Conservation (phyloP, 1,140 invertebrate species). For the Drosophila ananassae region DNA sequence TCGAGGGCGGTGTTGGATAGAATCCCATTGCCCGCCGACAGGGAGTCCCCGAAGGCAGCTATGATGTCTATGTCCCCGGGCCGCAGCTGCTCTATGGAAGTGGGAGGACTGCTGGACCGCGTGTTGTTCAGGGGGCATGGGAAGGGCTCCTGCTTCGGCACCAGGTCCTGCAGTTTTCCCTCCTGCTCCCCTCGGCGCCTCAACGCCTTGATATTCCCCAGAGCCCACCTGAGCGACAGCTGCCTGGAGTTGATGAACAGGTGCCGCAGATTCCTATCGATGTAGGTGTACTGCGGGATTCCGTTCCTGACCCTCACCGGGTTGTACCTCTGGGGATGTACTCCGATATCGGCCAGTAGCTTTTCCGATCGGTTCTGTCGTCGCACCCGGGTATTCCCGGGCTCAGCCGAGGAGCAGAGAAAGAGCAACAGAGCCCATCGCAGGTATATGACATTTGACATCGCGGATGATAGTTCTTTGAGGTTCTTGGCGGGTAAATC, state of each 20-base stretch:
- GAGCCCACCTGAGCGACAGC: conserved; percentile 29
- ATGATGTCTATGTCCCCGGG: conserved; percentile 89
- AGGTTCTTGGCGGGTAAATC: not conserved
- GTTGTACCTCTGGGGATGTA: conserved; percentile 36
- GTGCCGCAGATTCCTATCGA: conserved; percentile 48
- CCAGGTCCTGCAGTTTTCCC: conserved; percentile 58
- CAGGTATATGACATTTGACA: not conserved
- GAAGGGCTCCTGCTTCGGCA: conserved; percentile 43
- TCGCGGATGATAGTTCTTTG: not conserved
- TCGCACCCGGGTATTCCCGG: conserved; percentile 13
- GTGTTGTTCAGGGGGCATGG: conserved; percentile 62
- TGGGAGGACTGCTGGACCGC: conserved; percentile 84
- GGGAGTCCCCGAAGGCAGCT: conserved; percentile 88
- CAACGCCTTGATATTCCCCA: conserved; percentile 40
- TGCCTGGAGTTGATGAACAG: conserved; percentile 40
- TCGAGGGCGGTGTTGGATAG: conserved; percentile 62
- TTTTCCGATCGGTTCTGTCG: conserved; percentile 56
- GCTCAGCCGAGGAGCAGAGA: not conserved
- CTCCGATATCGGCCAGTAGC: conserved; percentile 53
- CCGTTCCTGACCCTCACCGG: conserved; percentile 26
- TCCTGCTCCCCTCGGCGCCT: conserved; percentile 28
- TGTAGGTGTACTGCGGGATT: conserved; percentile 49
- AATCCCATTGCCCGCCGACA: conserved; percentile 87
- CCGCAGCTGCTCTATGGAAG: conserved; percentile 85
- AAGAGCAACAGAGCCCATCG: not conserved